Evolutionary conservation across 2,888 invertebrate species (phyloP).

Genomic region (Coecobrya sp.): DNA sequence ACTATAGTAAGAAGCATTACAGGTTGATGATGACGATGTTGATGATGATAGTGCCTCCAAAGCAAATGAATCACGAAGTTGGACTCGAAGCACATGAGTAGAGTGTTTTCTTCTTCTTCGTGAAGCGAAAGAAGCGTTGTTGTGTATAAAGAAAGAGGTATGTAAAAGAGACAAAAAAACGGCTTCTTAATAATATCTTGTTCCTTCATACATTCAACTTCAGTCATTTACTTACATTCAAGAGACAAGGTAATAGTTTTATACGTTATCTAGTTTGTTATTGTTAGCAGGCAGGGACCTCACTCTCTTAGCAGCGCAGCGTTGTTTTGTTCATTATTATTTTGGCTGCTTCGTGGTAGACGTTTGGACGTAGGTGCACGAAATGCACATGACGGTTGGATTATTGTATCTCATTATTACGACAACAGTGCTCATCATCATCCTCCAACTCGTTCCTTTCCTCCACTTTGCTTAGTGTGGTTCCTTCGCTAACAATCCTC

Average conservation of each 20-base stretch:
- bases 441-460: conserved; percentile 47
- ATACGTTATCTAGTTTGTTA: conserved; percentile 74
- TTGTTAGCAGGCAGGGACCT: conserved; percentile 75
- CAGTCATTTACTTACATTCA: conserved; percentile 82
- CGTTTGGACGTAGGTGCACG: conserved; percentile 73
- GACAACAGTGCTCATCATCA: conserved; percentile 70
- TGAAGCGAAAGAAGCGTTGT: conserved; percentile 57
- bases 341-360: conserved; percentile 45
- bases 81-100: conserved; percentile 79
- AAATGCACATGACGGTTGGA: conserved; percentile 79
- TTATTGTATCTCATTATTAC: conserved; percentile 73
- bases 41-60: conserved; percentile 73
- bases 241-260: conserved; percentile 79
- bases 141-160: conserved; percentile 68
- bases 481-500: conserved; percentile 39
- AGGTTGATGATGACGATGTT: conserved; percentile 55
- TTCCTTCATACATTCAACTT: conserved; percentile 82
- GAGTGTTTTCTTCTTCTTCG: conserved; percentile 67
- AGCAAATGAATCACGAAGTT: conserved; percentile 83
- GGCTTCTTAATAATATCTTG: conserved; percentile 81
- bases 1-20: conserved; percentile 57
- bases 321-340: conserved; percentile 49
- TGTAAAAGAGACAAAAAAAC: conserved; percentile 77
- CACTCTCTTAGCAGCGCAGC: conserved; percentile 50
- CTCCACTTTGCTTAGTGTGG: conserved; percentile 40